Conservation (phyloP, 1,140 invertebrate genomes). For the Dryas iulia region DNA sequence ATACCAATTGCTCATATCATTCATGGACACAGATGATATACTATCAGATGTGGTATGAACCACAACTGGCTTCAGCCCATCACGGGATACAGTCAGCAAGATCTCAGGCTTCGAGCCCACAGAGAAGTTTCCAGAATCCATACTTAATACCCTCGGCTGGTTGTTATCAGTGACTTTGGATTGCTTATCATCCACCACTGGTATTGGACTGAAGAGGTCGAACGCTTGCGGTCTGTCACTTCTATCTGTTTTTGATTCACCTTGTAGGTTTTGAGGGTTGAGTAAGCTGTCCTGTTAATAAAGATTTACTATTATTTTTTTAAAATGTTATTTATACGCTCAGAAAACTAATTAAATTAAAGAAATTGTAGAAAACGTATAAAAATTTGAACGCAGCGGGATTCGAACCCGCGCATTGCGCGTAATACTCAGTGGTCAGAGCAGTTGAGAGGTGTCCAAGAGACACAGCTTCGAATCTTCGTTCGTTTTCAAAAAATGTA, state of each 20-base stretch:
- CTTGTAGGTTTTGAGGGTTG: conserved; percentile 31
- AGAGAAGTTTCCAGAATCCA: conserved; percentile 74
- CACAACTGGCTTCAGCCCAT: conserved; percentile 62
- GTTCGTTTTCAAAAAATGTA: too few species aligned
- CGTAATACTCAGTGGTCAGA: too few species aligned
- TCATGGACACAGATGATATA: conserved; percentile 78
- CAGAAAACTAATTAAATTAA: too few species aligned
- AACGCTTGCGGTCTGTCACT: conserved; percentile 63
- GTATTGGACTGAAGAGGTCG: conserved; percentile 80
- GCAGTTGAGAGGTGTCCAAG: too few species aligned
- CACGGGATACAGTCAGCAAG: conserved; percentile 59
- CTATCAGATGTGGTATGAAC: conserved; percentile 65
- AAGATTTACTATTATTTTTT: too few species aligned
- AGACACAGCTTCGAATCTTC: too few species aligned
- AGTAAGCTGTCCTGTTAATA: conserved; percentile 53
- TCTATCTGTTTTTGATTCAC: conserved; percentile 45
- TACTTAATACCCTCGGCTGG: conserved; percentile 61
- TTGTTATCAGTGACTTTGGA: conserved; percentile 54
- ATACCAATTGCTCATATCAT: conserved; percentile 82
- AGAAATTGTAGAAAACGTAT: too few species aligned
- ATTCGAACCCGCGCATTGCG: too few species aligned
- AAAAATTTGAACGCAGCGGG: too few species aligned
- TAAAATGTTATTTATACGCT: too few species aligned
- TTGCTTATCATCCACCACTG: conserved; percentile 56
- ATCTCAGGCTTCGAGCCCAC: conserved; percentile 59